phyloP scores from a whole-genome alignment of 2,888 invertebrate genomes.

The Ephialtes manifestator region DNA sequence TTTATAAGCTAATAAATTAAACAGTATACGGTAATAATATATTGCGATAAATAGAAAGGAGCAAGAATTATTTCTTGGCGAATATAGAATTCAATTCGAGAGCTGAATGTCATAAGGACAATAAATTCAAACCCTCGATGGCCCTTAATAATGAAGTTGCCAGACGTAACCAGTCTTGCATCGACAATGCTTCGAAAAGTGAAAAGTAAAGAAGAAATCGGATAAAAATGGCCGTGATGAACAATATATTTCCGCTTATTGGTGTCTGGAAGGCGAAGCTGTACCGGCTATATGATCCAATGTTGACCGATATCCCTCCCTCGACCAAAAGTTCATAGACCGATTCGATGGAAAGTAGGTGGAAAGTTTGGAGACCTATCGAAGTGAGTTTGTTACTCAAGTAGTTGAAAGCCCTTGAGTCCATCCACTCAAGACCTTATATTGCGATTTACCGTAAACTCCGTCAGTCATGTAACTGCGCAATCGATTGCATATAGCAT shows the following conservation, averaged over 20 bases:
- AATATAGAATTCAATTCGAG: neutral
- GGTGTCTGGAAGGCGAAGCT: conserved; percentile 63
- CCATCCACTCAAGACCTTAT: conserved; percentile 51
- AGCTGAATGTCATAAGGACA: neutral
- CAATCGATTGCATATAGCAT: conserved; percentile 9
- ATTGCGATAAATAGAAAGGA: too few relatives aligned
- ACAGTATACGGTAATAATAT: too few relatives aligned
- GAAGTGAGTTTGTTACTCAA: conserved; percentile 51
- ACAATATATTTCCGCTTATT: conserved; percentile 68
- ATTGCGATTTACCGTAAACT: conserved; percentile 62
- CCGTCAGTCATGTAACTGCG: neutral
- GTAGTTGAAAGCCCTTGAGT: conserved; percentile 49
- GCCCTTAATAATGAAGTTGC: neutral
- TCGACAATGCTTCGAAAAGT: conserved; percentile 20
- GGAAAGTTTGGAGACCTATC: conserved; percentile 65
- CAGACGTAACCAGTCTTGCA: neutral
- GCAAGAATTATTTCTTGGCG: neutral
- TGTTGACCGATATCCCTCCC: conserved; percentile 66
- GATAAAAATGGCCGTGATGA: conserved; percentile 39
- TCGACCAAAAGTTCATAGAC: conserved; percentile 53
- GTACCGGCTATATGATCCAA: conserved; percentile 58
- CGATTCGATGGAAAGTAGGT: conserved; percentile 60
- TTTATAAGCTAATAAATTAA: too few relatives aligned
- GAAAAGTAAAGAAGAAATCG: neutral
- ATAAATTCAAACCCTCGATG: conserved; percentile 21